Conservation (phyloP, 2,113 vertebrate genomes). For the Spea bombifrons region DNA sequence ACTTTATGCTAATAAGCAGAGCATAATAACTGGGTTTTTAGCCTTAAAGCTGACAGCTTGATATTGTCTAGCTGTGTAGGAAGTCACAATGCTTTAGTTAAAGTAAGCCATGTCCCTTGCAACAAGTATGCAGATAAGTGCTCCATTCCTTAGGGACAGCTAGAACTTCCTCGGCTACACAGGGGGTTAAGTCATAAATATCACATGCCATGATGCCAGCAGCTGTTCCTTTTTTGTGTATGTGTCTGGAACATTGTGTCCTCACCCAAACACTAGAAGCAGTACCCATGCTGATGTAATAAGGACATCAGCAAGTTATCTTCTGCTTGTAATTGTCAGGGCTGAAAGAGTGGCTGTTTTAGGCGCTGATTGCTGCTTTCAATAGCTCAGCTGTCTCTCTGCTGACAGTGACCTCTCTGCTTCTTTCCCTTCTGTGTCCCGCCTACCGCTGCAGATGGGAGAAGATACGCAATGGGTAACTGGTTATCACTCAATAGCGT, state of each 20-base stretch:
- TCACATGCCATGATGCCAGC: neutral
- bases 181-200: conserved; percentile 5
- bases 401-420: conserved; percentile 48
- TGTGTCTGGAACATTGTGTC: conserved; percentile 14
- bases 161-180: neutral
- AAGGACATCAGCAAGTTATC: conserved; percentile 8
- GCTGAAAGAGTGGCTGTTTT: conserved; percentile 7
- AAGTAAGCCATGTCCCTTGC: neutral
- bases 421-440: conserved; percentile 56
- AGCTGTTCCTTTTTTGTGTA: neutral
- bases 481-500: conserved; percentile 53
- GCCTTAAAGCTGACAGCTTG: neutral
- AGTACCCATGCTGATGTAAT: neutral
- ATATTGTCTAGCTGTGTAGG: neutral
- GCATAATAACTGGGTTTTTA: neutral
- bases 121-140: neutral
- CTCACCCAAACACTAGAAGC: conserved; percentile 14
- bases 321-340: conserved; percentile 32
- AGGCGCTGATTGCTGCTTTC: conserved; percentile 34
- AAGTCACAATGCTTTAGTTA: neutral
- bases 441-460: conserved; percentile 67
- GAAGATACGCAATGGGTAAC: conserved; percentile 61
- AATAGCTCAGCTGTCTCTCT: conserved; percentile 34
- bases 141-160: neutral
- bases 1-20: neutral